Percentiles rank a stretch among this genome's conserved stretches.
Evolutionary conservation across 2,113 vertebrate species (phyloP).

Genomic region (Peucedramus taeniatus): DNA sequence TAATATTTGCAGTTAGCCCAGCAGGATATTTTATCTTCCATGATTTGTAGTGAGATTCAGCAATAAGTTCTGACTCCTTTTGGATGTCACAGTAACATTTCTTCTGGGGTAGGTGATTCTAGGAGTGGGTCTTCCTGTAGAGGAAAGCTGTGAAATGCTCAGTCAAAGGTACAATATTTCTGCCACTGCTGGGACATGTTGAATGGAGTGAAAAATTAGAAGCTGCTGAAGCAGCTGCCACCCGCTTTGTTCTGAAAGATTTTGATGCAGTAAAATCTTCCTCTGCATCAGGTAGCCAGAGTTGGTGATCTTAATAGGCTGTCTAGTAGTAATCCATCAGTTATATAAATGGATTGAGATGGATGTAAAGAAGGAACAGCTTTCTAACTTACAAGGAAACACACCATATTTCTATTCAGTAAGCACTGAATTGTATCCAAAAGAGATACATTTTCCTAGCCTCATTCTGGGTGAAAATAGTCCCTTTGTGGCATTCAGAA

Average conservation of each 20-base stretch:
- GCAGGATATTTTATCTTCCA: neutral
- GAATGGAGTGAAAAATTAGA: constrained; percentile 49
- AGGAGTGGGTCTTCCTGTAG: neutral
- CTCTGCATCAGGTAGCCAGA: neutral
- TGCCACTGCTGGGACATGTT: neutral
- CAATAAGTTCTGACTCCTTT: neutral
- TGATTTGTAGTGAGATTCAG: neutral
- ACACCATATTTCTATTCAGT: neutral
- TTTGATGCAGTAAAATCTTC: neutral
- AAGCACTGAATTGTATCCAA: neutral
- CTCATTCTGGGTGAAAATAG: neutral
- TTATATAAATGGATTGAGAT: neutral
- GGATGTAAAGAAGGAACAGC: neutral
- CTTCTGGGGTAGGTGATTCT: neutral
- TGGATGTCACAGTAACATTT: neutral
- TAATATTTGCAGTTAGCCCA: neutral
- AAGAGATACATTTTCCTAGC: neutral
- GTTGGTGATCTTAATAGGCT: neutral
- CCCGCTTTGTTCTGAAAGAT: neutral
- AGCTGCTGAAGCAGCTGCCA: constrained; percentile 13
- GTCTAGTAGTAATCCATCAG: neutral
- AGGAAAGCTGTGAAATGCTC: neutral
- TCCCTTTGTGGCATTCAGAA: neutral
- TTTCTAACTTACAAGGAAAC: neutral
- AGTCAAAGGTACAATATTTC: neutral